phyloP scores from a whole-genome alignment of 1,140 invertebrate genomes.

The Scylla paramamosain region DNA sequence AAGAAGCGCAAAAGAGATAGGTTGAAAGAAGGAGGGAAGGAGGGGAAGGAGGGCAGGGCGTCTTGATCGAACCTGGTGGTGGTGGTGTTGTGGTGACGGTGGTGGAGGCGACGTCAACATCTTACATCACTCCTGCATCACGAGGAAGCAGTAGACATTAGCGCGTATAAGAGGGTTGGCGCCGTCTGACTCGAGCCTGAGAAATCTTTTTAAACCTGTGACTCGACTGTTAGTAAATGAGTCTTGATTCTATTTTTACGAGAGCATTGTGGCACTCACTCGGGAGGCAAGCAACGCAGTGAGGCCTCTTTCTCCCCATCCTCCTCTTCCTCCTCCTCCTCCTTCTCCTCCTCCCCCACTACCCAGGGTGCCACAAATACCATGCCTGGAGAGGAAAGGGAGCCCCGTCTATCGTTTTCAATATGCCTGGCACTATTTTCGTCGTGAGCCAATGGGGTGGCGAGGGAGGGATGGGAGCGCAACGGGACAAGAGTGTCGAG shows the following conservation, averaged over 20 bases:
- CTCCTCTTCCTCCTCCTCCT: neutral
- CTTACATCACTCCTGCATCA: conserved; percentile 2
- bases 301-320: neutral
- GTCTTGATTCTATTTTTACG: conserved; percentile 48
- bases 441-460: conserved; percentile 25
- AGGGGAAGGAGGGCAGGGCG: neutral
- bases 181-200: neutral
- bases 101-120: neutral
- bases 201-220: conserved; percentile 6
- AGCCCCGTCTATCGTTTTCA: conserved; percentile 53
- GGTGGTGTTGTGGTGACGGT: neutral
- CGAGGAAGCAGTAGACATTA: neutral
- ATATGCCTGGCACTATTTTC: conserved; percentile 54
- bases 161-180: neutral
- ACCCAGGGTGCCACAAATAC: conserved; percentile 49
- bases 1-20: neutral
- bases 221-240: neutral
- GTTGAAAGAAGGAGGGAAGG: neutral
- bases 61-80: neutral
- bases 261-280: conserved; percentile 34
- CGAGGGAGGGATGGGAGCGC: conserved; percentile 41
- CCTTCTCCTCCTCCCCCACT: neutral
- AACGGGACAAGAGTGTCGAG: conserved; percentile 47
- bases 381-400: conserved; percentile 53
- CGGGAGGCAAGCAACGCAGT: neutral